These are phyloP conservation scores for Trichopria drosophilae DNA, from an alignment of 2,888 invertebrate genomes.

Conservation along the genomic window DNA sequence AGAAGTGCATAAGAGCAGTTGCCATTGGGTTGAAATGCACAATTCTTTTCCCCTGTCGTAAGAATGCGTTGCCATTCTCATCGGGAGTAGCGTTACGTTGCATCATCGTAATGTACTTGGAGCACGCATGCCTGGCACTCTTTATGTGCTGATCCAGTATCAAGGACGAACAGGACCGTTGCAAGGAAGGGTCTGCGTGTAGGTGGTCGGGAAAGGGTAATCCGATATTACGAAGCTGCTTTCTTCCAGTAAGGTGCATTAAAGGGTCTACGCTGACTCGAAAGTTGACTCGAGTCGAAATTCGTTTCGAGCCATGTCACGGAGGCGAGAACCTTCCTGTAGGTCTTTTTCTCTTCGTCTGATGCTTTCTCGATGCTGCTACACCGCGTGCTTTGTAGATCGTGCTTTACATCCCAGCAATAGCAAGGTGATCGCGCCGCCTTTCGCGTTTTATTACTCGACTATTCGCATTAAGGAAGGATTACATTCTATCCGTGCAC, in stretches of 20 bases:
- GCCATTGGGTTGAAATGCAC: slow-evolving; percentile 28
- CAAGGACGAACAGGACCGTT: no score
- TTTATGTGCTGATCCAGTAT: slow-evolving; percentile 30
- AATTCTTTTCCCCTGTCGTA: slow-evolving; percentile 31
- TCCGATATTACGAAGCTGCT: slow-evolving; percentile 52
- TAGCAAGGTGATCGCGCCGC: slow-evolving; percentile 23
- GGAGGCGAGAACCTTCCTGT: slow-evolving; percentile 4
- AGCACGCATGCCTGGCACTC: slow-evolving; percentile 37
- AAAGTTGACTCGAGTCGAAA: slow-evolving; percentile 30
- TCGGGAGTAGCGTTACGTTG: slow-evolving; percentile 38
- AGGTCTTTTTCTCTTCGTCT: slow-evolving; percentile 6
- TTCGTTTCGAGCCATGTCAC: slow-evolving; percentile 29
- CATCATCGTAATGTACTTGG: slow-evolving; percentile 20
- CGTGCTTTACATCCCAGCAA: slow-evolving; percentile 29
- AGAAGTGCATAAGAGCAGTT: slow-evolving; percentile 24
- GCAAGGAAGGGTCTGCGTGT: slow-evolving; percentile 1
- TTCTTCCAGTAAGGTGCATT: slow-evolving; percentile 40
- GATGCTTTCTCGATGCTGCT: neutral
- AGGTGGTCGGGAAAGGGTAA: slow-evolving; percentile 40
- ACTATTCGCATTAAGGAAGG: slow-evolving; percentile 31
- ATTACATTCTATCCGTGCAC: slow-evolving; percentile 26
- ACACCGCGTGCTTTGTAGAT: slow-evolving; percentile 19
- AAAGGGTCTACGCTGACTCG: slow-evolving; percentile 30
- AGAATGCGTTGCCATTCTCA: slow-evolving; percentile 41
- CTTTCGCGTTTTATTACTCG: slow-evolving; percentile 27